phyloP scores from a whole-genome alignment of 2,888 invertebrate species.

The Entomobrya proxima region DNA sequence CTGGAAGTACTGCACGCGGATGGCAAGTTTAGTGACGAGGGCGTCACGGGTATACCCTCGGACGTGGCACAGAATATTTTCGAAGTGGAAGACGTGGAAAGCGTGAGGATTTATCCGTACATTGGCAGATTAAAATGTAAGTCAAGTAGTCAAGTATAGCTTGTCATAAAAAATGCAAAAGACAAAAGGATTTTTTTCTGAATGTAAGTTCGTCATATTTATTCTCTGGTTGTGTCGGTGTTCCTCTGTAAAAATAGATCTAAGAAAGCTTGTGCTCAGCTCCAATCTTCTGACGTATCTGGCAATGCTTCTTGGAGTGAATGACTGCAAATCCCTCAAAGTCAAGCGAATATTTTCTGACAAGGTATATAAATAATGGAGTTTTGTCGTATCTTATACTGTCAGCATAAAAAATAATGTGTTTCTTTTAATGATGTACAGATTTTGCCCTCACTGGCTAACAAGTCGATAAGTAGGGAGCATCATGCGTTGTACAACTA shows the following conservation, averaged over 20 bases:
- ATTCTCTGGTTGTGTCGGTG: not conserved
- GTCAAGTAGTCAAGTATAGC: not conserved
- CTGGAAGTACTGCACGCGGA: conserved; percentile 64
- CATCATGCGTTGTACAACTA: not conserved
- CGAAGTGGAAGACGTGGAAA: conserved; percentile 62
- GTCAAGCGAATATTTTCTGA: conserved; percentile 59
- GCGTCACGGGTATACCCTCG: conserved; percentile 64
- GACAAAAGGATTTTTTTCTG: too few species aligned
- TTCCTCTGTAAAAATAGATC: conserved; percentile 58
- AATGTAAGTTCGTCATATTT: not conserved
- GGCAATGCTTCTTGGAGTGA: conserved; percentile 66
- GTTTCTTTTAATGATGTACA: not conserved
- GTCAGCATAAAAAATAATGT: too few species aligned
- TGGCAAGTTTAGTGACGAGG: conserved; percentile 69
- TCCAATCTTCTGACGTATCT: conserved; percentile 62
- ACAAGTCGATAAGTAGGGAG: not conserved
- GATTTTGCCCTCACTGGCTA: conserved; percentile 10
- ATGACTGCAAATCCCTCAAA: conserved; percentile 65
- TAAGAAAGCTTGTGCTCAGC: conserved; percentile 57
- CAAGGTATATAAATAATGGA: conserved; percentile 46
- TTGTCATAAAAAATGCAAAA: not conserved
- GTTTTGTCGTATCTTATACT: not conserved
- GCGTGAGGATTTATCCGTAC: conserved; percentile 57
- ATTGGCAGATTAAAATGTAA: conserved; percentile 66
- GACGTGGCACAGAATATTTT: conserved; percentile 65